Evolutionary conservation across 2,797 vertebrate species (phyloP), one percentile per base, ranked within the genome.

Genomic region (Platyrinchus mystaceus): DNA sequence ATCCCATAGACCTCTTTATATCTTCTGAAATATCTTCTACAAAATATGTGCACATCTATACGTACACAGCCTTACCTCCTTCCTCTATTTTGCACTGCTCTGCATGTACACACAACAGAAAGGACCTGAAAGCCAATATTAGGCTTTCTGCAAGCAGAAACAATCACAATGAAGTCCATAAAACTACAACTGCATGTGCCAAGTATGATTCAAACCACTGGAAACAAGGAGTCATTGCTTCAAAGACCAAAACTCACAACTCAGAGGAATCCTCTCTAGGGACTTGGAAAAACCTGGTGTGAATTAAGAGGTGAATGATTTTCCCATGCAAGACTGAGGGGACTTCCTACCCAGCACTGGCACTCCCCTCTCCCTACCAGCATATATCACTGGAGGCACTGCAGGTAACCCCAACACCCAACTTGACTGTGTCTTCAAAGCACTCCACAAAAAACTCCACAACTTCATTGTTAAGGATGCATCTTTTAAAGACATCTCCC

Each of bases 41-140:
- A 28, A 52, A 50, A 12, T 13, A 8, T 0, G 3, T 21, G 41
- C 21, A 14, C 13, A 36, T 37, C 22, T 1, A 4, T 2, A 7
- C 7, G 14, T 36, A 78, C 15, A 13, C 28, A 43, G 3, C 2
- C 27, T 74, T 26, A 70, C 7, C 49, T 58, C 70, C 43, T 60
- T 46, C 30, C 43, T 52, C 18, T 32, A 2, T 39, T 56, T 5
- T 39, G 73, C n/a, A 12, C 15, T 44, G 32, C 32, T 62, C 55
- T 76, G 62, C 66, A 18, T 0, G 2, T 4, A 11, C 11, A 11
- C 17, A 2, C 5, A 0, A 7, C 53, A 82, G 66, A 49, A 52
- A 7, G 62, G 44, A 70, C 8, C 34, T 62, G 24, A 53, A 41
- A 68, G 50, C 27, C 70, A n/a, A 7, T 1, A 7, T 5, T 44